Percentiles rank a stretch among this genome's conserved stretches.
These are phyloP conservation scores for Sisor rabdophorus DNA, from an alignment of 2,113 vertebrate species.

Conservation along the genomic window DNA sequence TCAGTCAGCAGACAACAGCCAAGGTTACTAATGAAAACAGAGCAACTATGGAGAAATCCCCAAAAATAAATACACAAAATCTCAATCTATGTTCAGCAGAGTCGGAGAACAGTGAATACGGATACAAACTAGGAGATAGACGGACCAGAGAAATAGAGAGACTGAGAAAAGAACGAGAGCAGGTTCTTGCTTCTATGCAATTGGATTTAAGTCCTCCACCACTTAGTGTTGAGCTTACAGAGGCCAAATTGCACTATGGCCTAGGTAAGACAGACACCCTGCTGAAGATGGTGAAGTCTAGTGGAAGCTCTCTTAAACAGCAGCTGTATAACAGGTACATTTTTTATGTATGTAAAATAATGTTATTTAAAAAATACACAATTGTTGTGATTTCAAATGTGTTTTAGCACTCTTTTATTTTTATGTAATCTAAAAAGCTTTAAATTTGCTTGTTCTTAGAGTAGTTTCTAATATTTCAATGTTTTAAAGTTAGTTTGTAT, in stretches of 20 bases:
- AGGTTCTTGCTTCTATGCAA: constrained; percentile 77
- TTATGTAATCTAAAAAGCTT: no score
- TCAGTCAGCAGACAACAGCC: constrained; percentile 57
- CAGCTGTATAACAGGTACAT: constrained; percentile 76
- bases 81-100: constrained; percentile 17
- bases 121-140: constrained; percentile 44
- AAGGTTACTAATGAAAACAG: constrained; percentile 20
- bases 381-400: no score
- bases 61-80: constrained; percentile 46
- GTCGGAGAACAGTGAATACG: constrained; percentile 36
- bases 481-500: no score
- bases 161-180: constrained; percentile 72
- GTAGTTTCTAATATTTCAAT: no score
- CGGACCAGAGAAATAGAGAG: constrained; percentile 71
- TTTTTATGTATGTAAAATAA: no score
- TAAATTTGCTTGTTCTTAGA: no score
- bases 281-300: constrained; percentile 76
- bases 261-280: constrained; percentile 84
- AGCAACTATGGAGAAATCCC: background rate
- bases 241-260: constrained; percentile 85
- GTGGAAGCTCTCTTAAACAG: constrained; percentile 65
- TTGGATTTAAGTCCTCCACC: constrained; percentile 75
- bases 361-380: no score
- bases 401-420: no score
- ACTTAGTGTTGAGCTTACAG: constrained; percentile 82